Base-by-base conservation (phyloP, 1,140 invertebrate genomes). In the Cotesia glomerata region DNA sequence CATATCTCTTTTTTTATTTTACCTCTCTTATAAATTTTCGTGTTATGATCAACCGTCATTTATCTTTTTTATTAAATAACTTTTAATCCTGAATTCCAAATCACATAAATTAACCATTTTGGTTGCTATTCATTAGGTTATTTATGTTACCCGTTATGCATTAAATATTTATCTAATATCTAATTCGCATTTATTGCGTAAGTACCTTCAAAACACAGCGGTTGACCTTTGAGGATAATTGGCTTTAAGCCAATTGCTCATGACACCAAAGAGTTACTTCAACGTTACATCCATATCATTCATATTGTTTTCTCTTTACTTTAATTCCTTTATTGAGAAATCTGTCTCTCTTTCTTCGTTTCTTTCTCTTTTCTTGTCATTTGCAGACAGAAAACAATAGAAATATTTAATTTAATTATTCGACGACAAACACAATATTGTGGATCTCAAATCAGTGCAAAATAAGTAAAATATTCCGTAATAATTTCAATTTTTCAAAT, bases 151-250 rank as follows among this genome's bases (percentile, higher is more conserved):
- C 49, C 51, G 66, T 69, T 36, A 34, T 61, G 68, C 68, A 64
- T 62, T 45, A 45, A 45, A 45, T 45, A 45, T 39, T 4, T 45
- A 45, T 45, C 39, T 45, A 45, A 45, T 45, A 45, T 45, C 59
- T 72, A 81, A 80, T 81, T 80, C 76, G 78, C 75, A 80, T 80
- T 74, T 78, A 74, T 66, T 65, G 74, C 73, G 70, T 69, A 70
- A 75, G 66, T 66, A 63, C 74, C 68, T 63, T 75, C 75, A 79
- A 79, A 81, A 80, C 80, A 81, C 78, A 75, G 79, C 65, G 78
- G 76, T 80, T 75, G 75, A 75, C 78, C 79, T 56, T 76, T 78
- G 77, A 66, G 77, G 74, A 75, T 82, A 82, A 82, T 82, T 82
- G 80, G 77, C 77, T 76, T 77, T 75, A 78, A 79, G 77, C 71